These are phyloP conservation scores for Acanthococcus lagerstroemiae DNA, from an alignment of 2,888 invertebrate genomes.

Conservation along the genomic window DNA sequence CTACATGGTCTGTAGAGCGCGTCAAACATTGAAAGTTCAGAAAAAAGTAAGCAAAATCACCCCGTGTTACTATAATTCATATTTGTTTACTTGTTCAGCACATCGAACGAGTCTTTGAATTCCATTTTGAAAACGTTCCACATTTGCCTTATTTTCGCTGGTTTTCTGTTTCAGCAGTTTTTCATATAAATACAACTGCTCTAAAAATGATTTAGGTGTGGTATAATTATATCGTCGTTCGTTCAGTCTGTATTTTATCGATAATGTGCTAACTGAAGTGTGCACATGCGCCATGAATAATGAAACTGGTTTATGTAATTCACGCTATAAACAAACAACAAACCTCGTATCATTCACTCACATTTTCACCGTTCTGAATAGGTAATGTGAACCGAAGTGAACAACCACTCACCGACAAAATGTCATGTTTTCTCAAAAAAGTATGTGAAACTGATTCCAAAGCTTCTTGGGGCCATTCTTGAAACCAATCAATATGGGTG, in stretches of 20 bases:
- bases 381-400: background rate
- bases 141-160: constrained; percentile 59
- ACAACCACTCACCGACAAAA: constrained; percentile 53
- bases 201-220: constrained; percentile 90
- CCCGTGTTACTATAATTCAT: too few relatives aligned
- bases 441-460: constrained; percentile 75
- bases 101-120: constrained; percentile 77
- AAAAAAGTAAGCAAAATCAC: too few relatives aligned
- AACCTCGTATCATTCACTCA: background rate
- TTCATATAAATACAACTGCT: constrained; percentile 74
- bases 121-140: constrained; percentile 73
- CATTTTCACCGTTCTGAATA: too few relatives aligned
- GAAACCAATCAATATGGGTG: constrained; percentile 92
- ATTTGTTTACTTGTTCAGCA: constrained; percentile 59
- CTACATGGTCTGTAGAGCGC: background rate
- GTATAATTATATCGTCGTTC: constrained; percentile 90
- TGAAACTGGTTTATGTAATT: constrained; percentile 53
- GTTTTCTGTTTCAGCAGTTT: constrained; percentile 61
- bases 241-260: constrained; percentile 64
- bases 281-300: constrained; percentile 87
- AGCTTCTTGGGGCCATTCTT: constrained; percentile 90
- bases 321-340: constrained; percentile 43
- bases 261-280: constrained; percentile 75
- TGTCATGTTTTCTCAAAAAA: constrained; percentile 67
- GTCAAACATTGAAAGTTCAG: background rate